phyloP scores from a whole-genome alignment of 2,888 invertebrate genomes.

The Argyresthia goedartella region DNA sequence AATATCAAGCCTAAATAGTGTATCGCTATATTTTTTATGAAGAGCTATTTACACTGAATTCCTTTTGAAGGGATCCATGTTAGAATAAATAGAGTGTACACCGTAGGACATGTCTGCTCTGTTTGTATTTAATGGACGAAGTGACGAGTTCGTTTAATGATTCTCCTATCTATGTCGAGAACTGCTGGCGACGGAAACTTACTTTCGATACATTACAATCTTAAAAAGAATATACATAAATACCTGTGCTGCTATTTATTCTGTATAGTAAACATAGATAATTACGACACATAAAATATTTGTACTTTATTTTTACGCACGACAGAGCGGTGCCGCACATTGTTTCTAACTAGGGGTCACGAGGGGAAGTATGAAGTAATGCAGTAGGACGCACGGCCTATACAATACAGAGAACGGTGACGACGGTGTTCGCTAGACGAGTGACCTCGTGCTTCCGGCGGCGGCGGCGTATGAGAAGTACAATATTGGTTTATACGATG shows the following conservation, averaged over 20 bases:
- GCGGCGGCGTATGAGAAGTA: slow-evolving; percentile 55
- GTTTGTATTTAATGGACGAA: slow-evolving; percentile 70
- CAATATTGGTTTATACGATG: slow-evolving; percentile 55
- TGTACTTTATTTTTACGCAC: slow-evolving; percentile 65
- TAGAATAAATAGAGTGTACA: slow-evolving; percentile 52
- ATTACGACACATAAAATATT: slow-evolving; percentile 69
- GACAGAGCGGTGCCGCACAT: slow-evolving; percentile 47
- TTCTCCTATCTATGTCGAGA: slow-evolving; percentile 62
- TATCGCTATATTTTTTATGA: slow-evolving; percentile 43
- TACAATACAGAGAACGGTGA: neutral
- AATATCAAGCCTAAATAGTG: slow-evolving; percentile 50
- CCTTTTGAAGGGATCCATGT: slow-evolving; percentile 59
- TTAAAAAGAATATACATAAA: slow-evolving; percentile 61
- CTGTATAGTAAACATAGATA: slow-evolving; percentile 62
- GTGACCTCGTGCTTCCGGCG: too few species aligned
- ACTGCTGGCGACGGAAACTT: slow-evolving; percentile 67
- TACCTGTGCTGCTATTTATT: slow-evolving; percentile 52
- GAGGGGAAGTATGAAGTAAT: slow-evolving; percentile 7
- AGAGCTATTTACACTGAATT: slow-evolving; percentile 56
- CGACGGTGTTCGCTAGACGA: too few species aligned
- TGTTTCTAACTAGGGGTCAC: slow-evolving; percentile 40
- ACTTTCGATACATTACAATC: slow-evolving; percentile 41
- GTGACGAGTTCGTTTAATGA: slow-evolving; percentile 67
- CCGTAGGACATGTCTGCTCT: slow-evolving; percentile 54
- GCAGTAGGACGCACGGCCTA: too few species aligned